phyloP scores from a whole-genome alignment of 2,113 vertebrate genomes.

The Helogale parvula region DNA sequence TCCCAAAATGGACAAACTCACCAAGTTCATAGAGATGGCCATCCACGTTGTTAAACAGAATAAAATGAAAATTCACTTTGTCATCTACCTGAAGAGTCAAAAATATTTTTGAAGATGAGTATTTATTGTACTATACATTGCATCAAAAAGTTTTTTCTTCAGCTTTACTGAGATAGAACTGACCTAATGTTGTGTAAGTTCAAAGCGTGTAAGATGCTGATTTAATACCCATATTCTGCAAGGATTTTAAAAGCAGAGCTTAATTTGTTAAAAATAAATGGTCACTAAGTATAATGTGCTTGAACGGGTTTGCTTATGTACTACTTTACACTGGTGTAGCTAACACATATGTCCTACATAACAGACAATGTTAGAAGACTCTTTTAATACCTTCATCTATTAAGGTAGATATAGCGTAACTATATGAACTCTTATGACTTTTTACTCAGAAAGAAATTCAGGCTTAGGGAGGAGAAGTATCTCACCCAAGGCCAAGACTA shows the following conservation, averaged over 20 bases:
- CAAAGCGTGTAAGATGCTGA: background rate
- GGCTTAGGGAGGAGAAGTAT: background rate
- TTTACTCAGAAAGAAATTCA: background rate
- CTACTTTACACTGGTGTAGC: background rate
- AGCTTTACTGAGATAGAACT: background rate
- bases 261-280: background rate
- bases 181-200: background rate
- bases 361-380: background rate
- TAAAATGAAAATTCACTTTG: slow-evolving; percentile 96
- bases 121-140: background rate
- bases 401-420: background rate
- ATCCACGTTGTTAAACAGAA: slow-evolving; percentile 93
- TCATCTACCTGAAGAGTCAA: slow-evolving; percentile 88
- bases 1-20: slow-evolving; percentile 79
- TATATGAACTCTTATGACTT: background rate
- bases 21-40: slow-evolving; percentile 95
- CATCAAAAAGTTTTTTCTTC: background rate
- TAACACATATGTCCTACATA: background rate
- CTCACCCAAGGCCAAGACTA: background rate
- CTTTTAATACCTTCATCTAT: background rate
- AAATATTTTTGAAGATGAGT: slow-evolving; percentile 6
- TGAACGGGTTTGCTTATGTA: background rate
- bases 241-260: background rate
- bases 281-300: background rate
- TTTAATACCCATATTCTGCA: background rate